Base-by-base conservation (phyloP, 2,797 vertebrate genomes). In the Anolis apletophallus region DNA sequence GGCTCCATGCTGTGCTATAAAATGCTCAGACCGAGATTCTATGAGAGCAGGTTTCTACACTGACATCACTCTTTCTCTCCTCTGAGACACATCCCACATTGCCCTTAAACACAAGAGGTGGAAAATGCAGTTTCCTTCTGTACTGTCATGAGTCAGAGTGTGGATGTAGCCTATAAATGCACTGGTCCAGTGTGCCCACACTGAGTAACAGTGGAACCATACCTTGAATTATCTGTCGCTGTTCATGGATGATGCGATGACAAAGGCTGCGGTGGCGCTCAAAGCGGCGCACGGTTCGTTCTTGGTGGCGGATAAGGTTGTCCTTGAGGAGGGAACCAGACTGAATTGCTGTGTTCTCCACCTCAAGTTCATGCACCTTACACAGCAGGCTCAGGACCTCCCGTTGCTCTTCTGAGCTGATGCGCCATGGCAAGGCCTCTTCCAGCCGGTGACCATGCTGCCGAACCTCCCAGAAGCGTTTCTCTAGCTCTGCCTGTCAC, bases 191-290 rank as follows among this genome's bases (percentile, higher is more conserved):
- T 23, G 10, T 23, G 17, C 23, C 76, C 32, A 6, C n/a, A 19
- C 21, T 29, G 21, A 78, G n/a, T 16, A 19, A 5, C 0, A 2
- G 34, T 32, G 29, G 0, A 54, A 16, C 4, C 91, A n/a, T 90
- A 97, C 97, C 97, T 0, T 96, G 74, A 0, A 98, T 98, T 90
- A 99, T 95, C 94, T 96, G 97, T 40, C 96, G 94, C 96, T 99
- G 98, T 92, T 97, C 97, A 94, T 97, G 97, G 80, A 98, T 98
- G 95, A 99, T 97, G 94, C 97, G 96, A 1, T 98, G 95, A 40
- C 98, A 98, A 81, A 98, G 96, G 90, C 96, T 95, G 40, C 96
- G 93, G 94, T 98, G 97, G 91, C 96, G 97, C 94, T 98, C 97
- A 77, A 98, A 97, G 61, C 96, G 96, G 87, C 96, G 97, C 92